Conservation (phyloP, 2,113 vertebrate genomes). For the Nerophis ophidion region DNA sequence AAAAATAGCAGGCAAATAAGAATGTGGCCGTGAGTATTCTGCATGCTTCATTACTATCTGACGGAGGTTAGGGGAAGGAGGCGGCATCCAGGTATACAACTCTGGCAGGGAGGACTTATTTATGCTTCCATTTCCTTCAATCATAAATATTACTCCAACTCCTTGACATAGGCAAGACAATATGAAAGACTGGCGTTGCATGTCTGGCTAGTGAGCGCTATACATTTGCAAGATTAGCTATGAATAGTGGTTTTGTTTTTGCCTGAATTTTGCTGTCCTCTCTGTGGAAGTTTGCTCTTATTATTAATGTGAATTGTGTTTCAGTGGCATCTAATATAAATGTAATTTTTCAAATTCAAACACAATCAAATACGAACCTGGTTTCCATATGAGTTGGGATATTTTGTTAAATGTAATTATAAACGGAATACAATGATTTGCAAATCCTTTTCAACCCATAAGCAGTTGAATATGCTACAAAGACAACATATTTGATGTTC, state of each 20-base stretch:
- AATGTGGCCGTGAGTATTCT: constrained; percentile 27
- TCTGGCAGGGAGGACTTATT: neutral
- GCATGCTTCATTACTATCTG: constrained; percentile 12
- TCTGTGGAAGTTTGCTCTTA: neutral
- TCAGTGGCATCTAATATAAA: neutral
- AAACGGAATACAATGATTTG: no score
- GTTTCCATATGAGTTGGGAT: no score
- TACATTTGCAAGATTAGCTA: neutral
- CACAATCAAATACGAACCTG: neutral
- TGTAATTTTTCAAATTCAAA: neutral
- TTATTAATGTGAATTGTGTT: no score
- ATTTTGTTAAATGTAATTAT: no score
- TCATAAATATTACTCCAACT: neutral
- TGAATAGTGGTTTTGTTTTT: neutral
- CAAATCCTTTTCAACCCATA: no score
- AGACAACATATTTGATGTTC: no score
- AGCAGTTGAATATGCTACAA: no score
- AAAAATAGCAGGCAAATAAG: constrained; percentile 47
- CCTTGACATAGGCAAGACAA: neutral
- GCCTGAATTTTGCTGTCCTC: neutral
- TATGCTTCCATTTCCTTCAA: neutral
- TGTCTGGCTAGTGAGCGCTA: neutral
- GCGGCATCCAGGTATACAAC: no score
- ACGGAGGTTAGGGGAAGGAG: no score
- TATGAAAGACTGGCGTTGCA: neutral